phyloP scores from a whole-genome alignment of 2,113 vertebrate species.

The Phalacrocorax brasilianus region DNA sequence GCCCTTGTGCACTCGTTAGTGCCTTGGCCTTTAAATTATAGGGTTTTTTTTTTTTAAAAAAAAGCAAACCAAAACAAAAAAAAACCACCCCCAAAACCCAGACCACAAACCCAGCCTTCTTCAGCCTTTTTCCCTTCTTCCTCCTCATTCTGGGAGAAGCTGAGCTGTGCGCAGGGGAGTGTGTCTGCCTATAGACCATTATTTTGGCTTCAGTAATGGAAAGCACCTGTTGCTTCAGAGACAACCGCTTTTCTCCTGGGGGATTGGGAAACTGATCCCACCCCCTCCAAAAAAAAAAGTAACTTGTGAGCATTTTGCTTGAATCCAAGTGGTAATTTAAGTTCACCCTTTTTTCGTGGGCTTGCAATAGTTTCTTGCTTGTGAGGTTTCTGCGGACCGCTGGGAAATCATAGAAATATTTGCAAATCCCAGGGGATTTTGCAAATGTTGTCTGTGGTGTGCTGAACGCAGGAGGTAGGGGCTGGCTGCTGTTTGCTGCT shows the following conservation, averaged over 20 bases:
- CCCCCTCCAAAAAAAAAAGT: rapidly evolving
- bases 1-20: conserved; percentile 8
- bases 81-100: neutral
- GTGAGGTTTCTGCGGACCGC: neutral
- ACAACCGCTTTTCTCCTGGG: neutral
- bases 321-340: neutral
- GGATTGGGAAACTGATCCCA: neutral
- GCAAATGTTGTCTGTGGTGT: neutral
- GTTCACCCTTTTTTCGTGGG: neutral
- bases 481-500: neutral
- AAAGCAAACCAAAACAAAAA: neutral
- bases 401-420: neutral
- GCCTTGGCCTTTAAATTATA: conserved; percentile 40
- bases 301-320: neutral
- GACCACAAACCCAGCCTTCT: neutral
- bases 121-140: neutral
- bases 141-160: neutral
- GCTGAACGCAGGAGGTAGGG: neutral
- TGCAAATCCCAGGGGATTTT: neutral
- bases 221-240: neutral
- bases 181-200: neutral
- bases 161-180: neutral
- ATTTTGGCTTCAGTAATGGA: neutral
- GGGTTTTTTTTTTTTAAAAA: neutral
- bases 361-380: neutral